Evolutionary conservation across 2,888 invertebrate species (phyloP).

Genomic region (Heterodera filipjevi): DNA sequence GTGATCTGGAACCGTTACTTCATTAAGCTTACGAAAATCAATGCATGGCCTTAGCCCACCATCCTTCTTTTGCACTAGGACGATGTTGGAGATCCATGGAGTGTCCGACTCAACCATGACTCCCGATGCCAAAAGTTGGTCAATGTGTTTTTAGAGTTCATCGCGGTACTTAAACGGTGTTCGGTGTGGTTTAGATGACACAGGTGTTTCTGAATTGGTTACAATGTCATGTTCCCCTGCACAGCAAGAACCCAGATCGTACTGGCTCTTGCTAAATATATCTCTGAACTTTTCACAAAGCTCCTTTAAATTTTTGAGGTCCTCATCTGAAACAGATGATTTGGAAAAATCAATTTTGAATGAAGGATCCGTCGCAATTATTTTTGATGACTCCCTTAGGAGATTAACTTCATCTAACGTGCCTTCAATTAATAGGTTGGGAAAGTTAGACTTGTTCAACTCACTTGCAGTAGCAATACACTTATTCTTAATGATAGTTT

Average conservation of each 20-base stretch:
- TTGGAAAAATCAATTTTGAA: background rate
- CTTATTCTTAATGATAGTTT: background rate
- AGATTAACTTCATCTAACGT: background rate
- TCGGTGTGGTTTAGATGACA: slow-evolving; percentile 34
- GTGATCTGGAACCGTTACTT: slow-evolving; percentile 42
- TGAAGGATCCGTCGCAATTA: background rate
- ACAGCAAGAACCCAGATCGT: slow-evolving; percentile 44
- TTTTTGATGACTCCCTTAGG: background rate
- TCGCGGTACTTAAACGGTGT: slow-evolving; percentile 42
- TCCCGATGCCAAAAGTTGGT: slow-evolving; percentile 39
- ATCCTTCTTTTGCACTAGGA: slow-evolving; percentile 46
- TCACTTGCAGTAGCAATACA: background rate
- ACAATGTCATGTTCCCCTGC: slow-evolving; percentile 41
- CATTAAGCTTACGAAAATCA: slow-evolving; percentile 44
- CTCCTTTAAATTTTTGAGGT: slow-evolving; percentile 22
- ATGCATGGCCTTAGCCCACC: slow-evolving; percentile 46
- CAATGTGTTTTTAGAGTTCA: slow-evolving; percentile 46
- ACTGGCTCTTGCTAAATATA: slow-evolving; percentile 36
- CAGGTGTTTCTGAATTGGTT: slow-evolving; percentile 42
- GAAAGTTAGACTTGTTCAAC: background rate
- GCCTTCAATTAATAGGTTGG: background rate
- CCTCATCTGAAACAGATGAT: background rate
- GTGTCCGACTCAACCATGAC: slow-evolving; percentile 44
- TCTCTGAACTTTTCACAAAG: slow-evolving; percentile 33
- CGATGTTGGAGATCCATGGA: slow-evolving; percentile 43